Percentiles rank a stretch among this genome's conserved stretches.
Evolutionary conservation across 1,140 invertebrate species (phyloP).

Genomic region (Aphidius gifuensis): DNA sequence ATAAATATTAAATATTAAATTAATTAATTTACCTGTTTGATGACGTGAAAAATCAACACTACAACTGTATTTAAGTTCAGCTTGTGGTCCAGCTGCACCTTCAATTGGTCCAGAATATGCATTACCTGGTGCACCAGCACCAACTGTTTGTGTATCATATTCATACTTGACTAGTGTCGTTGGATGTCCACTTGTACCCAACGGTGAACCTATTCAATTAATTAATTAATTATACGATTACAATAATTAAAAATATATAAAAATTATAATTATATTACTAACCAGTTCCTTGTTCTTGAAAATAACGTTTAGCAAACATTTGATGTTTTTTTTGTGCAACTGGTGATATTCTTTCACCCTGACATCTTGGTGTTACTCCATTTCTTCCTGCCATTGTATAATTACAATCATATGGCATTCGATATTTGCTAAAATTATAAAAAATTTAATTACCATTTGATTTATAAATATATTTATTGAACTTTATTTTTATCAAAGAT

Average conservation of each 20-base stretch:
- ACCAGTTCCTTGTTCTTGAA: slow-evolving; percentile 61
- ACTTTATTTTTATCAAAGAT: background rate
- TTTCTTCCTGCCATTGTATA: slow-evolving; percentile 55
- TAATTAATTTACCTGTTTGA: slow-evolving; percentile 45
- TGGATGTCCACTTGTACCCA: slow-evolving; percentile 48
- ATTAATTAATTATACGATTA: too few relatives aligned
- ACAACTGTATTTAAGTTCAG: slow-evolving; percentile 72
- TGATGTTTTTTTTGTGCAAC: slow-evolving; percentile 91
- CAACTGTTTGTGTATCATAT: slow-evolving; percentile 56
- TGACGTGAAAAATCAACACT: slow-evolving; percentile 68
- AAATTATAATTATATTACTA: slow-evolving; percentile 11
- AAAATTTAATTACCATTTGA: slow-evolving; percentile 12
- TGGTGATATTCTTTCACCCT: slow-evolving; percentile 57
- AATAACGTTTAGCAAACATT: slow-evolving; percentile 83
- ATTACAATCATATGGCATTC: slow-evolving; percentile 72
- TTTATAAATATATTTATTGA: background rate
- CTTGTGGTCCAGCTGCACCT: slow-evolving; percentile 57
- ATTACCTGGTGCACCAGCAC: slow-evolving; percentile 54
- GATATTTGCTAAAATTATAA: slow-evolving; percentile 62
- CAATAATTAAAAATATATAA: background rate
- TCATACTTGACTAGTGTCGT: slow-evolving; percentile 64
- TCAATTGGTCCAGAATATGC: slow-evolving; percentile 53
- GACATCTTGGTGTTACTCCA: slow-evolving; percentile 41
- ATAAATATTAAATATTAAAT: background rate
- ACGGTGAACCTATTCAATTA: slow-evolving; percentile 36